Conservation (phyloP, 2,797 vertebrate species). For the Cyclura pinguis region DNA sequence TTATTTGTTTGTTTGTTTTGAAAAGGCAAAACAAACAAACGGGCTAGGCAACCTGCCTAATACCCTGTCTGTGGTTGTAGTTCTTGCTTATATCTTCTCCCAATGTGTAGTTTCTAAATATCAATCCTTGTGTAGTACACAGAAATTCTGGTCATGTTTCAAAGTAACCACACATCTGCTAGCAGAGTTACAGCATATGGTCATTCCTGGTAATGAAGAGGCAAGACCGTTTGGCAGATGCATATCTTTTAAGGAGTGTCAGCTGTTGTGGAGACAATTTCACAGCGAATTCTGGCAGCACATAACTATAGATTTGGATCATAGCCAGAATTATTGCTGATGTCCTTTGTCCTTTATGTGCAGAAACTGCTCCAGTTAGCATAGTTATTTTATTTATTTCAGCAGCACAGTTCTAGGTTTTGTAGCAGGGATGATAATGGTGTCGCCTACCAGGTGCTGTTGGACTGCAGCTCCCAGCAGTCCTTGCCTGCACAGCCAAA, state of each 20-base stretch:
- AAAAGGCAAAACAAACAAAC: background rate
- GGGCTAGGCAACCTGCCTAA: background rate
- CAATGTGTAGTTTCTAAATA: background rate
- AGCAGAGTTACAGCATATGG: too few species aligned
- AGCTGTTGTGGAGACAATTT: background rate
- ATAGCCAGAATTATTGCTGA: background rate
- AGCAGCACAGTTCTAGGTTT: too few species aligned
- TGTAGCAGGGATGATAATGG: too few species aligned
- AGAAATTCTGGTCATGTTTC: background rate
- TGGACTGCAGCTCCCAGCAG: too few species aligned
- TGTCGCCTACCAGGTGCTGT: too few species aligned
- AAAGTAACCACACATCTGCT: background rate
- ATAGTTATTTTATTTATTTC: background rate
- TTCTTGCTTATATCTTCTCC: background rate
- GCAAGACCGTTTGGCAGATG: background rate
- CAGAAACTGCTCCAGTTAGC: background rate
- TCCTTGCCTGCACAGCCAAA: too few species aligned
- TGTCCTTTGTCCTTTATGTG: background rate
- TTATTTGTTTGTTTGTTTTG: too few species aligned
- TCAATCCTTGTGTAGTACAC: background rate
- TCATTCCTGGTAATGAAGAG: background rate
- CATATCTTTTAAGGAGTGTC: background rate
- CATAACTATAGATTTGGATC: background rate
- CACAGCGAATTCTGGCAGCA: background rate
- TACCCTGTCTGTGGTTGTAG: background rate